A percentile compares a stretch with the other conserved stretches of the same genome.
These are phyloP conservation scores for Cichladusa arquata DNA, from an alignment of 2,113 vertebrate genomes.

Conservation along the genomic window DNA sequence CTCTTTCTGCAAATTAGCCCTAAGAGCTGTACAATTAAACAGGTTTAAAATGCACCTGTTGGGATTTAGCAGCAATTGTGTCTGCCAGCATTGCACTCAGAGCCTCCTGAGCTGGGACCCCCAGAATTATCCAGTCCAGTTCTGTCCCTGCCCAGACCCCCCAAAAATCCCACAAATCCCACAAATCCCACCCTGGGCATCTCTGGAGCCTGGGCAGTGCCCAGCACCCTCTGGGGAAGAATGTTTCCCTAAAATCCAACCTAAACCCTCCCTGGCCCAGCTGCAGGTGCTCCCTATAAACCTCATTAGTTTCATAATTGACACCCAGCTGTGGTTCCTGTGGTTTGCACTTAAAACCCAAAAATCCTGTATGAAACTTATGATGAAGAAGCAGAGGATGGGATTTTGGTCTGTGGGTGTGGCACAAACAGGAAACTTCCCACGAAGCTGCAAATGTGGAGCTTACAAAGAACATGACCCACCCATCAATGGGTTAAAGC, in stretches of 20 bases:
- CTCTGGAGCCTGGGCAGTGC: neutral
- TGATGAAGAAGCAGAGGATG: fast-evolving
- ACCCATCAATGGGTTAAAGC: neutral
- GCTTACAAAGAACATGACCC: fast-evolving
- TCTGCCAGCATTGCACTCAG: neutral
- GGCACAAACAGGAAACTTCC: neutral
- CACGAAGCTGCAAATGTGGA: fast-evolving
- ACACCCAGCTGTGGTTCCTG: fast-evolving
- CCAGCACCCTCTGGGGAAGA: neutral
- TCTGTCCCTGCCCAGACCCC: neutral
- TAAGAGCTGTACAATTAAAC: neutral
- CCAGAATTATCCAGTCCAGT: fast-evolving
- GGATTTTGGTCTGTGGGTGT: fast-evolving
- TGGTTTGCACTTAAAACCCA: neutral
- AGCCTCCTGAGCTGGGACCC: neutral
- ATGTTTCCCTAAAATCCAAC: neutral
- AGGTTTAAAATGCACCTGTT: fast-evolving
- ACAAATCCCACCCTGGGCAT: neutral
- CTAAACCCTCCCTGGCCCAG: fast-evolving
- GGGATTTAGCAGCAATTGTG: neutral
- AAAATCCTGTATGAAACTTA: fast-evolving
- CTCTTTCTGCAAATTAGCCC: neutral
- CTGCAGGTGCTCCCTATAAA: fast-evolving
- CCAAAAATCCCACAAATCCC: neutral
- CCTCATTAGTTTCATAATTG: fast-evolving